Base-by-base conservation (phyloP, 2,888 invertebrate species). In the Chymomyza procnemis region DNA sequence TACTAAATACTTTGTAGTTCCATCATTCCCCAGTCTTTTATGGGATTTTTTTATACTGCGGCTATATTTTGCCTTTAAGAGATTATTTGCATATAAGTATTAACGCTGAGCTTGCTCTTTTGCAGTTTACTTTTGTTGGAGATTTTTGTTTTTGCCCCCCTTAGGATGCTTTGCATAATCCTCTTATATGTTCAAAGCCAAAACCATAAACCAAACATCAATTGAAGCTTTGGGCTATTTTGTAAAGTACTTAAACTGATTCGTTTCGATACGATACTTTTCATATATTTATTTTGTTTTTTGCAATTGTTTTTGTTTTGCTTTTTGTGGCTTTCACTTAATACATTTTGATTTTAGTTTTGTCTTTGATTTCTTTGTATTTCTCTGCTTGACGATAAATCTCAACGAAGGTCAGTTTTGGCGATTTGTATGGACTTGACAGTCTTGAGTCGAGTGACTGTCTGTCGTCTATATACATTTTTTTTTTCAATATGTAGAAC, bases 261-360 rank as follows among this genome's bases (percentile, higher is more conserved):
- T 41, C 34, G 34, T 12, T 41, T 5, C 34, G 12, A 34, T 34
- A 8, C 34, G 34, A 34, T 34, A 34, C 6, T 50, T 50, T 50
- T 16, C 14, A 14, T 47, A 47, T 47, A 4, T 47, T 47, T 47
- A n/a, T n/a, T n/a, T n/a, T n/a, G n/a, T 47, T 47, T 26, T 47
- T 16, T 47, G n/a, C 16, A 14, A 14, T 1, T 47, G n/a, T 47
- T 50, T 50, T 50, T 50, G 16, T 46, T 66, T 19, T 47, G 60
- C 57, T 57, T 18, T 55, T 18, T 55, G 54, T 55, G 68, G 85
- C 80, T 78, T 85, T 81, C 80, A 82, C 82, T 76, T 50, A 16
- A 57, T 61, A 55, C 67, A 60, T 47, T 52, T 70, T 58, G 54
- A 9, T 22, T 12, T 12, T 14, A 50, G 18, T 50, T 16, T 19